Conservation (phyloP, 2,797 vertebrate species). For the Rhodeus uyekii region DNA sequence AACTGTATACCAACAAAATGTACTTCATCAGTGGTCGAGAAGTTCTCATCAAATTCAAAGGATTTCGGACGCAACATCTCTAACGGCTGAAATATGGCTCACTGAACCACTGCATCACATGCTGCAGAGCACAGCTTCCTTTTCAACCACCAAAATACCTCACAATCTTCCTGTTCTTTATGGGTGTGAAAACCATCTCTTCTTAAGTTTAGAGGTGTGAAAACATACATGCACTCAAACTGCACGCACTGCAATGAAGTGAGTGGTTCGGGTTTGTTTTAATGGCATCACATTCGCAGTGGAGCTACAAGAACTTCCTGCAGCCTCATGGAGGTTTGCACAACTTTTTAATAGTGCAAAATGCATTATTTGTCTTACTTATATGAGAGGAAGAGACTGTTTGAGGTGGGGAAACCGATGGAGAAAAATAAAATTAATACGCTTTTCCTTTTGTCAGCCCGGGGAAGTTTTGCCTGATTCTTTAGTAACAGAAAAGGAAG, state of each 20-base stretch:
- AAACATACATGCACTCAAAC: conserved; percentile 62
- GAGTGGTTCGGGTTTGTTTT: neutral
- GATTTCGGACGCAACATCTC: neutral
- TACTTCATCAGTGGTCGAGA: neutral
- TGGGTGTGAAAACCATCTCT: conserved; percentile 72
- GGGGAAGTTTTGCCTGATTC: neutral
- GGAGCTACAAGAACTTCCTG: neutral
- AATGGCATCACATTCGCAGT: neutral
- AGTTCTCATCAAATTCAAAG: neutral
- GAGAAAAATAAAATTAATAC: neutral
- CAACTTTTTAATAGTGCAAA: neutral
- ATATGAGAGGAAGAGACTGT: neutral
- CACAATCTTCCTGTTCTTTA: conserved; percentile 55
- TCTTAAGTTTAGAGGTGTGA: conserved; percentile 71
- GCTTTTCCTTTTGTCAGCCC: neutral
- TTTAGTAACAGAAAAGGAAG: neutral
- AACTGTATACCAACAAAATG: neutral
- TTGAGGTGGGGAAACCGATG: neutral
- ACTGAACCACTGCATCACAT: neutral
- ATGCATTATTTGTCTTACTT: neutral
- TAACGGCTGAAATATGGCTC: neutral
- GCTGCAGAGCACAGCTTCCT: conserved; percentile 49
- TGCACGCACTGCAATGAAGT: conserved; percentile 10
- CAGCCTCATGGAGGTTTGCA: neutral
- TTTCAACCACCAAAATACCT: conserved; percentile 60